Evolutionary conservation across 2,888 invertebrate genomes (phyloP).

Genomic region (Hypomecis punctinalis): DNA sequence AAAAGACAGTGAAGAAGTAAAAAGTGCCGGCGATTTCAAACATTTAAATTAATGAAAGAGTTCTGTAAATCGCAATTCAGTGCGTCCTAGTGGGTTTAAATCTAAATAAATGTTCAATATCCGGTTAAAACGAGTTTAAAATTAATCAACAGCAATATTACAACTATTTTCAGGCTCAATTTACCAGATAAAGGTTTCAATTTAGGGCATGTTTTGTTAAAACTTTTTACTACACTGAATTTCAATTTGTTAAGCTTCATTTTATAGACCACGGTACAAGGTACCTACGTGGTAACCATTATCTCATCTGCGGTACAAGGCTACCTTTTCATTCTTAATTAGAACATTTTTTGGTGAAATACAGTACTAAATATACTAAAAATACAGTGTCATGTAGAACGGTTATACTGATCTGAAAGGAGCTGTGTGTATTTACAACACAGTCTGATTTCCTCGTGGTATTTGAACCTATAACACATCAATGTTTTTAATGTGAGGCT

Average conservation of each 20-base stretch:
- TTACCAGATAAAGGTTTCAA: not conserved
- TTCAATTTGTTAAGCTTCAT: not conserved
- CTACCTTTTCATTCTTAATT: not conserved
- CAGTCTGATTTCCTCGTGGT: too few relatives aligned
- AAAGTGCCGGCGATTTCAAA: too few relatives aligned
- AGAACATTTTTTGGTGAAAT: too few relatives aligned
- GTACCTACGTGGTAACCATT: not conserved
- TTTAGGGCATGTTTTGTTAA: constrained; percentile 9
- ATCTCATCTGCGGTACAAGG: not conserved
- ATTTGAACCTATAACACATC: too few relatives aligned
- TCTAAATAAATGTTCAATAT: not conserved
- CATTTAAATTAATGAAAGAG: too few relatives aligned
- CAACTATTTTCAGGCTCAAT: constrained; percentile 9
- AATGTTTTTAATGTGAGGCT: too few relatives aligned
- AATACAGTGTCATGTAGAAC: too few relatives aligned
- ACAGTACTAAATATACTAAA: too few relatives aligned
- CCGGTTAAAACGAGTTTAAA: not conserved
- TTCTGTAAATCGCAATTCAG: not conserved
- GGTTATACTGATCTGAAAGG: too few relatives aligned
- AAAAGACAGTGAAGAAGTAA: too few relatives aligned
- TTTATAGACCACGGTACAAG: not conserved
- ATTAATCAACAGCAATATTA: constrained; percentile 5
- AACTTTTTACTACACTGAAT: constrained; percentile 1
- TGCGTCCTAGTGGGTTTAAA: not conserved
- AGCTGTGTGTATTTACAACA: too few relatives aligned